Percentiles rank a stretch among this genome's conserved stretches.
Conservation (phyloP, 2,797 vertebrate species). For the Pangasius mekongensis region DNA sequence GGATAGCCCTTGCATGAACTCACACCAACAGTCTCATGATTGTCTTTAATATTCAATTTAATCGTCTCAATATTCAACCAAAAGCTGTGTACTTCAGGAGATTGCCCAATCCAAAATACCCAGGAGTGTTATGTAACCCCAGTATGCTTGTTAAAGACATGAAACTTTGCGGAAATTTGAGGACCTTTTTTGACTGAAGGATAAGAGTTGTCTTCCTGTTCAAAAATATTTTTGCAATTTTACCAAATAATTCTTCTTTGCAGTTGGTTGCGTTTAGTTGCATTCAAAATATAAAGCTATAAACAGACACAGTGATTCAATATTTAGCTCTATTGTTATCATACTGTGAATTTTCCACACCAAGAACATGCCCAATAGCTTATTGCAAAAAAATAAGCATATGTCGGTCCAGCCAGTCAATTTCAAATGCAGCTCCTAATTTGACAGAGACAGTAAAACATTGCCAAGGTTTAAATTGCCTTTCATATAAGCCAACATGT, state of each 20-base stretch:
- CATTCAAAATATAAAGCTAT: neutral
- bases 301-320: neutral
- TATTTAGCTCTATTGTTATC: neutral
- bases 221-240: neutral
- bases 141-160: neutral
- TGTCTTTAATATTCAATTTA: neutral
- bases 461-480: conserved; percentile 78
- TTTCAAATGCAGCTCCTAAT: conserved; percentile 61
- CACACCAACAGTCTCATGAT: neutral
- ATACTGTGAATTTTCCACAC: conserved; percentile 1
- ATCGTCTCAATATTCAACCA: neutral
- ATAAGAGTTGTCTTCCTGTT: neutral
- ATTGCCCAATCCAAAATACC: no score
- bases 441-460: conserved; percentile 74
- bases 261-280: neutral
- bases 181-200: neutral
- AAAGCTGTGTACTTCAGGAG: neutral
- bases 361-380: conserved; percentile 4
- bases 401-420: conserved; percentile 62
- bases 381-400: neutral
- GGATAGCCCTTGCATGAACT: neutral
- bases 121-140: neutral
- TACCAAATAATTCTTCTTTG: neutral
- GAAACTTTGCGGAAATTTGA: neutral
- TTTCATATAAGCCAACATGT: conserved; percentile 70